phyloP scores from a whole-genome alignment of 2,113 vertebrate species.

The Myotis davidii region DNA sequence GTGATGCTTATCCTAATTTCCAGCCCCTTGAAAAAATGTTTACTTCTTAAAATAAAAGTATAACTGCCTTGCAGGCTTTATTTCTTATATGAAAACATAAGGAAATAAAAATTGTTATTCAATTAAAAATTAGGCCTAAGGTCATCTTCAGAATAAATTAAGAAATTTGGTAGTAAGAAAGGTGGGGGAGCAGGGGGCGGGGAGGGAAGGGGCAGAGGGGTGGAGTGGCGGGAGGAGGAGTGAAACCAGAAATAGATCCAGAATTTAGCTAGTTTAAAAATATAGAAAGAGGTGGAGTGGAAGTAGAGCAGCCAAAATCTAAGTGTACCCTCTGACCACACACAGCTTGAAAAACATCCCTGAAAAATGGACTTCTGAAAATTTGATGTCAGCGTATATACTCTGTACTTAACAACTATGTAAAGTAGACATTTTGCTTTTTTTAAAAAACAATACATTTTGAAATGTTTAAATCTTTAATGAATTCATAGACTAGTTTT shows the following conservation, averaged over 20 bases:
- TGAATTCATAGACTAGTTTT: not conserved
- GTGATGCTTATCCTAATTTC: not conserved
- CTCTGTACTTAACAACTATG: not conserved
- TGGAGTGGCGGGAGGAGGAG: not conserved
- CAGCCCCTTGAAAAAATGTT: not conserved
- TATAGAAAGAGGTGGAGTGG: not conserved
- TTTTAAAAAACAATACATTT: not conserved
- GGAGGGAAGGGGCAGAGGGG: fast-evolving
- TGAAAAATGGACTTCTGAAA: not conserved
- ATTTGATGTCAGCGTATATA: not conserved
- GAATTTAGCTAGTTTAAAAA: not conserved
- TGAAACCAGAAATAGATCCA: not conserved
- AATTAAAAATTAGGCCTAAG: not conserved
- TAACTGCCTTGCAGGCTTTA: not conserved
- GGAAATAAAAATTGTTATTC: not conserved
- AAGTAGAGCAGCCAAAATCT: not conserved
- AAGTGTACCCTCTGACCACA: not conserved
- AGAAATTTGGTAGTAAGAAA: not conserved
- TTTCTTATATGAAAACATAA: not conserved
- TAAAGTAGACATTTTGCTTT: not conserved
- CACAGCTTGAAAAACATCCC: not conserved
- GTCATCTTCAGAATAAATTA: not conserved
- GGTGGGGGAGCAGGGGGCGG: too few species aligned
- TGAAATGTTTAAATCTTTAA: not conserved
- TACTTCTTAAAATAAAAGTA: not conserved